phyloP scores from a whole-genome alignment of 1,140 invertebrate species.

The Bombus affinis region DNA sequence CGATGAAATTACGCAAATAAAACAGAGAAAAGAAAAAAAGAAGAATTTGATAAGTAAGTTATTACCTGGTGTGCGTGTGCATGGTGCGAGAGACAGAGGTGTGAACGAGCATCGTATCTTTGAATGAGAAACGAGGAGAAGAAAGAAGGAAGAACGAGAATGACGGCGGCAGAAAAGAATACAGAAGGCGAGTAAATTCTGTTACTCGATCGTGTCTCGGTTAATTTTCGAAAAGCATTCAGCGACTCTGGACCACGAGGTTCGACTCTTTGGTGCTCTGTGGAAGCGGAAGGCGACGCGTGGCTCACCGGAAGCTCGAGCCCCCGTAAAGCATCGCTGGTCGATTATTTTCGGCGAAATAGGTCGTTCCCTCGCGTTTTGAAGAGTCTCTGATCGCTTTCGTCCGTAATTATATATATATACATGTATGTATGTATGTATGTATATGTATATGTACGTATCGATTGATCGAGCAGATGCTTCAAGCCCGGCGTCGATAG shows the following conservation, averaged over 20 bases:
- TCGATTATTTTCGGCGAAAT: not conserved
- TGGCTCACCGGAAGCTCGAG: not conserved
- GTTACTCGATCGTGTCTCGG: constrained; percentile 39
- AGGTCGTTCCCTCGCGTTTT: constrained; percentile 13
- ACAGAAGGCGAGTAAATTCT: constrained; percentile 30
- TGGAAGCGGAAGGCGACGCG: constrained; percentile 1
- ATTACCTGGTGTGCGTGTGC: constrained; percentile 21
- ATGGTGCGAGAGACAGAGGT: constrained; percentile 1
- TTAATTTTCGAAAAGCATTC: constrained; percentile 29
- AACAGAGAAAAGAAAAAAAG: not conserved
- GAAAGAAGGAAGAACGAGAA: not conserved
- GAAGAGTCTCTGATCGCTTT: constrained; percentile 10
- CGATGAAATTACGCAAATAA: constrained; percentile 34
- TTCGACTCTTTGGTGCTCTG: not conserved
- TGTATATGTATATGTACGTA: constrained; percentile 32
- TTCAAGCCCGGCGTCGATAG: not conserved
- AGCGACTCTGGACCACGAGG: not conserved
- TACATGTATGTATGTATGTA: constrained; percentile 17
- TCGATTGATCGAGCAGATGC: constrained; percentile 20
- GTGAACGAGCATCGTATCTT: not conserved
- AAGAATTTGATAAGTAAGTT: constrained; percentile 40
- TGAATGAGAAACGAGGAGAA: not conserved
- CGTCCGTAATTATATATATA: not conserved
- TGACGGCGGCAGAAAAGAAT: not conserved
- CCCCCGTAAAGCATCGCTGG: not conserved